phyloP scores from a whole-genome alignment of 2,113 vertebrate species.

The Xenus cinereus region DNA sequence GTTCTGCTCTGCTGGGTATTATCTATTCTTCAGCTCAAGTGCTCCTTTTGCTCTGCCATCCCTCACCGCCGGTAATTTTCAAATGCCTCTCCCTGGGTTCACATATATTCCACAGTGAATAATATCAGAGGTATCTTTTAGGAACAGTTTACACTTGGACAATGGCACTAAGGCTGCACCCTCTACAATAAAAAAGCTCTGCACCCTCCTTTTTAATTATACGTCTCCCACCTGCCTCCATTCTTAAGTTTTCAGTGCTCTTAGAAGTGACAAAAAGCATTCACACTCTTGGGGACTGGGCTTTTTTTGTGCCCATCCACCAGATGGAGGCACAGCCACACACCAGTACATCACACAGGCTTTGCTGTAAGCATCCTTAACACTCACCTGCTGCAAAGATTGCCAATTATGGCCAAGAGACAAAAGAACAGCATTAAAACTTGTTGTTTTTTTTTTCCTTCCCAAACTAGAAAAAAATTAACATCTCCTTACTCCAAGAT shows the following conservation, averaged over 20 bases:
- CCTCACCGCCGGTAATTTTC: not conserved
- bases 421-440: not conserved
- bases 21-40: conserved; percentile 41
- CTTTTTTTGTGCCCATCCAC: not conserved
- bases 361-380: not conserved
- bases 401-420: not conserved
- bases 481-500: not conserved
- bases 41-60: conserved; percentile 21
- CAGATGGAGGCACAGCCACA: not conserved
- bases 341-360: rapidly evolving
- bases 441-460: rapidly evolving
- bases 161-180: not conserved
- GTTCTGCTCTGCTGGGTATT: conserved; percentile 40
- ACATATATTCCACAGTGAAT: not conserved
- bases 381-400: not conserved
- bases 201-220: not conserved
- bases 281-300: not conserved
- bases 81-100: not conserved
- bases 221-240: not conserved
- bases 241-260: not conserved
- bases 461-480: not conserved
- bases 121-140: not conserved
- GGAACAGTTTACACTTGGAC: not conserved
- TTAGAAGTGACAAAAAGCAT: not conserved
- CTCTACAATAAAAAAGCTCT: not conserved